Evolutionary conservation across 2,888 invertebrate species (phyloP).

Genomic region (Caenorhabditis becei): DNA sequence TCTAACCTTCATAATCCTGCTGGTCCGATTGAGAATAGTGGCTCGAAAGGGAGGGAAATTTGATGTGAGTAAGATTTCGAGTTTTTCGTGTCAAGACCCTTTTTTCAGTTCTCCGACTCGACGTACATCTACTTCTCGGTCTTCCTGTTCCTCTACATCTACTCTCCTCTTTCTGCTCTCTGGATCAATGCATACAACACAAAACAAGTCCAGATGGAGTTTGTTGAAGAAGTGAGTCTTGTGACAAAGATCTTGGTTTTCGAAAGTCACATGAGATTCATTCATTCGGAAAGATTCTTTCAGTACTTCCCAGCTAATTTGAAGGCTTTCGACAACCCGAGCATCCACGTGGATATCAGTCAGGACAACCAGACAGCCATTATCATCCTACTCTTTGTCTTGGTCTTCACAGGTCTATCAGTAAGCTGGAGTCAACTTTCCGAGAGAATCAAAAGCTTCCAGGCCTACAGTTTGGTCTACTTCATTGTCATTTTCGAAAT

Average conservation of each 20-base stretch:
- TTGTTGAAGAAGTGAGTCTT: slow-evolving; percentile 2
- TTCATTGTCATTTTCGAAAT: not conserved
- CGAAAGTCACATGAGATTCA: not conserved
- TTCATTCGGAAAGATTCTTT: not conserved
- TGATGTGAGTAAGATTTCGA: not conserved
- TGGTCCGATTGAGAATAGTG: not conserved
- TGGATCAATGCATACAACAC: slow-evolving; percentile 15
- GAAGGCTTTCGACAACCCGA: not conserved
- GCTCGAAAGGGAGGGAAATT: not conserved
- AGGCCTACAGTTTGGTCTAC: not conserved
- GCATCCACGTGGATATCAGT: not conserved
- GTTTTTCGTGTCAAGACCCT: not conserved
- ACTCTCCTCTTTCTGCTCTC: not conserved
- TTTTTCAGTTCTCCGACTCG: not conserved
- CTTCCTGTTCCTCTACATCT: not conserved
- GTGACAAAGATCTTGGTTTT: not conserved
- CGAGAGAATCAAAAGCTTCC: not conserved
- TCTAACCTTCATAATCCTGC: not conserved
- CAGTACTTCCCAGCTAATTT: slow-evolving; percentile 1
- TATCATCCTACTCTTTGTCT: not conserved
- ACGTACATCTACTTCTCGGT: not conserved
- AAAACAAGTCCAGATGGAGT: not conserved
- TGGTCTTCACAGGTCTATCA: slow-evolving; percentile 3
- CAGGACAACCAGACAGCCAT: not conserved
- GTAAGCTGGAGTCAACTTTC: not conserved